Evolutionary conservation across 2,888 invertebrate genomes (phyloP), one percentile per base, ranked within the genome.

Genomic region (Smittia aterrima): DNA sequence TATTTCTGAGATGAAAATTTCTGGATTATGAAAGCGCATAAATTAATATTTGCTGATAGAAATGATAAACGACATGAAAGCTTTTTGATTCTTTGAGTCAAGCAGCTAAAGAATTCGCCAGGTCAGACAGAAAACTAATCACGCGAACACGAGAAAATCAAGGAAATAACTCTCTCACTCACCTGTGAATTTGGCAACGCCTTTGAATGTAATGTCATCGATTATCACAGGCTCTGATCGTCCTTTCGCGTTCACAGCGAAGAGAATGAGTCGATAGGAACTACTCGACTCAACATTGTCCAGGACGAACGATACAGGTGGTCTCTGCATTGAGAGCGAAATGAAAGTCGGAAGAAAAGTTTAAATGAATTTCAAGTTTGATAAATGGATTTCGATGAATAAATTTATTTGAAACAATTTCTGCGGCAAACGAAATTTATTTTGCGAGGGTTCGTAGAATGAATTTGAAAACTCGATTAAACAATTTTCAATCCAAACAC

Each of bases 151-250:
- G 32, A 32, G 9, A 32, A 32, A 9, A 3, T 32, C 32, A 9
- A 32, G 32, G 32, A 9, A 32, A 32, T 32, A 32, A 32, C 3
- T 32, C 9, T 6, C 32, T 3, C 47, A 82, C 85, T 87, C 80
- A 93, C 93, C 92, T 82, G 93, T 92, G 81, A 88, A 91, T 83
- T 93, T 93, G 75, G 93, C 93, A 78, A 92, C 93, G 77, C 93
- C 93, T 80, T 92, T 92, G 80, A 93, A 87, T 9, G 92, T 92
- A 78, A 93, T 91, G 53, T 92, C 91, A 80, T 93, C 93, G 76
- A 94, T 90, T 75, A 92, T 87, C 73, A 90, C 87, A 38, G 93
- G 90, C 77, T 94, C 93, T 79, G 93, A 93, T 75, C 90, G 85
- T 66, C 95, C 95, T 81, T 95, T 95, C 70, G 92, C 92, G 83